Evolutionary conservation across 2,113 vertebrate genomes (phyloP), one percentile per base, ranked within the genome.

Genomic region (Hippocampus comes): DNA sequence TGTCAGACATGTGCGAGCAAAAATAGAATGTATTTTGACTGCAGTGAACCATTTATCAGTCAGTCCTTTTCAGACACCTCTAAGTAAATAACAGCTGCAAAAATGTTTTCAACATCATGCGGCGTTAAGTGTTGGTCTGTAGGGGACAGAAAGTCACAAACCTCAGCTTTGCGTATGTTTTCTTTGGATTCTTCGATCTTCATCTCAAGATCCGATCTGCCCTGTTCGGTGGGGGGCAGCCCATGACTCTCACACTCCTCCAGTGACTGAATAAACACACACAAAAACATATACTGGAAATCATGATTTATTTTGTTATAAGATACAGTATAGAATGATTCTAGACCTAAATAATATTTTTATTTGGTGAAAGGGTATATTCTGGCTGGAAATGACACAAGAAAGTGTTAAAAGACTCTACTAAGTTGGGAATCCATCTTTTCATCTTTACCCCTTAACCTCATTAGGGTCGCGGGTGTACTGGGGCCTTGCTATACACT

Each of bases 101-200:
- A 9, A 67, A 67, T 67, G 25, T 51, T 51, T 38, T 48, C 2
- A 67, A 51, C 9, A 21, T 53, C 48, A 15, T 55, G 30, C 21
- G 18, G 49, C 3, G 30, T 12, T 68, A 38, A 23, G 48, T 17
- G 27, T 55, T 68, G 49, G 48, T 21, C 66, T 53, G 18, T 20
- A 18, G 21, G 55, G 17, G 20, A 43, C 23, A 17, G 30, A 38
- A 53, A 43, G 9, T 60, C 46, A 81, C 88, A 69, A 15, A 90
- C 97, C 96, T 99, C 96, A 11, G 97, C 95, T 91, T 98, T 97
- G 78, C 97, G 96, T 42, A 99, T 96, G 77, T 90, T 94, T 89
- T 97, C 97, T 92, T 93, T 96, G 83, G 95, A 94, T 82, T 98
- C 96, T 23, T 99, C 97, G 30, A 96, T 94, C 84, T 95, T 97